Conservation (phyloP, 2,797 vertebrate species). For the Trachops cirrhosus region DNA sequence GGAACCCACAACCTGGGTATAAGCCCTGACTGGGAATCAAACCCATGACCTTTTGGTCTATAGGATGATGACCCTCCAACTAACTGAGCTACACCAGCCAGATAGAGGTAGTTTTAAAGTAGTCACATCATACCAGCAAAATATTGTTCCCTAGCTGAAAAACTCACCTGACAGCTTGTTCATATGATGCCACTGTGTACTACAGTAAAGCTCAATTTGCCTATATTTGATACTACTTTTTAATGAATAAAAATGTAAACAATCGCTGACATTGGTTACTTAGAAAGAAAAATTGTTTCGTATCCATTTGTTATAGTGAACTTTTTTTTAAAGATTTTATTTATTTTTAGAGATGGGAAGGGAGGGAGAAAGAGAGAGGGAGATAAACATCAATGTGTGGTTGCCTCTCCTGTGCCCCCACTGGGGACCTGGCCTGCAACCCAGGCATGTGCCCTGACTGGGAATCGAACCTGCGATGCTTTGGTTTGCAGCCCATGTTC, state of each 20-base stretch:
- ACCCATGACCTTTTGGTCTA: background rate
- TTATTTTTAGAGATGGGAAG: too few species aligned
- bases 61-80: background rate
- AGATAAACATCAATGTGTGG: too few species aligned
- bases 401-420: too few species aligned
- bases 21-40: background rate
- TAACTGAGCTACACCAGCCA: background rate
- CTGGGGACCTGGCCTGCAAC: too few species aligned
- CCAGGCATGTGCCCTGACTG: too few species aligned
- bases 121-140: background rate
- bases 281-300: constrained; percentile 17
- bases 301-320: background rate
- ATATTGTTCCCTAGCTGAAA: background rate
- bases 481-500: too few species aligned
- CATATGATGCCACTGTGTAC: background rate
- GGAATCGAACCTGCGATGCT: too few species aligned
- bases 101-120: background rate
- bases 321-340: too few species aligned
- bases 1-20: background rate
- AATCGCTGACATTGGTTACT: background rate
- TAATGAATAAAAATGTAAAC: constrained; percentile 37
- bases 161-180: background rate
- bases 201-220: background rate
- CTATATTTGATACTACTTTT: background rate
- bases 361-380: too few species aligned